Evolutionary conservation across 2,113 vertebrate species (phyloP), one percentile per base, ranked within the genome.

Genomic region (Rhinoderma darwinii): DNA sequence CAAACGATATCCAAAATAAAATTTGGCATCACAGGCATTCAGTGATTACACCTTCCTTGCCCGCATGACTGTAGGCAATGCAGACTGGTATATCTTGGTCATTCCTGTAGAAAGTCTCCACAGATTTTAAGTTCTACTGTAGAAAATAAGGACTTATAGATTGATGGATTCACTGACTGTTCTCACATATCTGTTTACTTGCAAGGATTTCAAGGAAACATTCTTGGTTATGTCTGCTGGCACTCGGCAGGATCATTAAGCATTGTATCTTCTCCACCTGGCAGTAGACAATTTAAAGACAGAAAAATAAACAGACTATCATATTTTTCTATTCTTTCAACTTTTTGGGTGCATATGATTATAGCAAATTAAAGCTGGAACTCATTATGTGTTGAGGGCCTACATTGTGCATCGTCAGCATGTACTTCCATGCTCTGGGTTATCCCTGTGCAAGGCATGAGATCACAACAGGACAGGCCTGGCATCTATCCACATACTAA

Each of bases 341-440:
- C 22, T 41, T 4, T 70, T 50, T 72, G 9, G 61, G 27, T 41
- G 27, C 39, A 27, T 61, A 75, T 18, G 41, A 61, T 84, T 18
- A 30, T 27, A 41, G 51, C 50, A 59, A 75, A 74, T 84, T 76
- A 75, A 59, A 84, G 27, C 83, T 72, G 54, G 70, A 61, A 84
- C 72, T 84, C 54, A 43, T 84, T 84, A 82, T 44, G 79, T 44
- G 41, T 30, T 59, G 39, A 82, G 63, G 79, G 56, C 15, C 56
- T 43, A 20, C 39, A 32, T 84, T 76, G 35, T 75, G 83, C 35
- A 20, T 37, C 25, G 32, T 76, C 51, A 76, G 83, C 70, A 43
- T 74, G 25, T 39, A 84, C 25, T 30, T 44, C 83, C 8, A 37
- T 61, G 51, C 68, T 43, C 47, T 59, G 32, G 50, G 68, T 84